phyloP scores from a whole-genome alignment of 2,888 invertebrate genomes.

The Drosophila birchii region DNA sequence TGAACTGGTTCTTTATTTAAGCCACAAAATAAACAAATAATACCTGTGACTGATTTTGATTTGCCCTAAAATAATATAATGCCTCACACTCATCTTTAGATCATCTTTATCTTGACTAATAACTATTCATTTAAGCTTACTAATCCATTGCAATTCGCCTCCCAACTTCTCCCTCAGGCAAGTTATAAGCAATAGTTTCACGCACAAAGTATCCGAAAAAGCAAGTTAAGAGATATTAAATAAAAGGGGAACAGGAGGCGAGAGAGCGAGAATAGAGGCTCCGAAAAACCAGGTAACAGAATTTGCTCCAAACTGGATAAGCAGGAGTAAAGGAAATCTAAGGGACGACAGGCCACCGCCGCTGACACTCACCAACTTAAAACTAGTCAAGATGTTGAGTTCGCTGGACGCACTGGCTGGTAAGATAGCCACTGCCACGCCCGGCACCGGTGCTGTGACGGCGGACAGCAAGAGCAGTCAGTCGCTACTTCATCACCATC shows the following conservation, averaged over 20 bases:
- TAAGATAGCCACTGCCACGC: constrained; percentile 89
- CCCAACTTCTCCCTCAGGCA: constrained; percentile 82
- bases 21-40: constrained; percentile 75
- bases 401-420: constrained; percentile 95
- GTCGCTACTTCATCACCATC: constrained; percentile 65
- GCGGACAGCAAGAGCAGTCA: constrained; percentile 74
- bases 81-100: constrained; percentile 23
- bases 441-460: constrained; percentile 86
- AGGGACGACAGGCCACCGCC: background rate
- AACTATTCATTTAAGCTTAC: constrained; percentile 67
- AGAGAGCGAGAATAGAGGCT: background rate
- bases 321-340: background rate
- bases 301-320: background rate
- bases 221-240: constrained; percentile 1
- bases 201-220: constrained; percentile 29
- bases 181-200: constrained; percentile 55
- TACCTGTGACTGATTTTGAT: constrained; percentile 8
- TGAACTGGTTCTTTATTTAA: constrained; percentile 70
- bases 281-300: background rate
- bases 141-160: constrained; percentile 75
- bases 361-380: background rate
- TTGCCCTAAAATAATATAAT: background rate
- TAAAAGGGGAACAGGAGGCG: background rate
- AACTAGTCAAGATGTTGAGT: constrained; percentile 88
- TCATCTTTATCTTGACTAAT: constrained; percentile 51